phyloP scores from a whole-genome alignment of 2,888 invertebrate genomes.

The Odontothrips loti region DNA sequence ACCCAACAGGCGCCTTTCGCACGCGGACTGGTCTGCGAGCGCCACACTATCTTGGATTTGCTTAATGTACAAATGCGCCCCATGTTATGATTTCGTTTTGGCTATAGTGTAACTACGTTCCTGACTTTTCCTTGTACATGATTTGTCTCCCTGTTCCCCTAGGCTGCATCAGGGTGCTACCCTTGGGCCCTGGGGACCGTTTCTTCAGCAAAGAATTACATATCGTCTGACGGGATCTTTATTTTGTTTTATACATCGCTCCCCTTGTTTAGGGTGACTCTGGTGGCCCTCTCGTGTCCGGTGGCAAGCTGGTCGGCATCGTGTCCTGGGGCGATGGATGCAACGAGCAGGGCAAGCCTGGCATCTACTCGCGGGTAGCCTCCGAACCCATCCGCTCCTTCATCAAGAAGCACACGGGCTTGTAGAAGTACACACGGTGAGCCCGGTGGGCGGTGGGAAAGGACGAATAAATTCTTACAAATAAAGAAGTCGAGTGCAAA shows the following conservation, averaged over 20 bases:
- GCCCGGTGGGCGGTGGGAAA: not conserved
- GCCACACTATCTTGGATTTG: too few relatives aligned
- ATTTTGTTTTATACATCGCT: not conserved
- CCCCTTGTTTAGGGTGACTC: constrained; percentile 19
- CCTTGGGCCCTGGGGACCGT: too few relatives aligned
- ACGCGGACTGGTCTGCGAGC: too few relatives aligned
- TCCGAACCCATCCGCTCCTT: not conserved
- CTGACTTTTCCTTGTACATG: too few relatives aligned
- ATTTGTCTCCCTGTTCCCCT: too few relatives aligned
- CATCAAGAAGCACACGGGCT: not conserved
- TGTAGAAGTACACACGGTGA: not conserved
- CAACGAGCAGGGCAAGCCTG: not conserved
- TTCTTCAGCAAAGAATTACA: too few relatives aligned
- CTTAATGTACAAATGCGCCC: too few relatives aligned
- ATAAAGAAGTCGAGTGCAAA: not conserved
- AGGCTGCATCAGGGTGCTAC: too few relatives aligned
- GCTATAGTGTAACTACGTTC: too few relatives aligned
- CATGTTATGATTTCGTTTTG: too few relatives aligned
- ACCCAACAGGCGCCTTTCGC: too few relatives aligned
- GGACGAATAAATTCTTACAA: not conserved
- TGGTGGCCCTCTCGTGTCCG: not conserved
- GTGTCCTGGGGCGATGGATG: not conserved
- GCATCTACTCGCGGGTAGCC: not conserved
- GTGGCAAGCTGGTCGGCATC: not conserved
- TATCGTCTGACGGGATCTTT: too few relatives aligned